phyloP scores from a whole-genome alignment of 1,140 invertebrate species.

The Lepidurus couesii region DNA sequence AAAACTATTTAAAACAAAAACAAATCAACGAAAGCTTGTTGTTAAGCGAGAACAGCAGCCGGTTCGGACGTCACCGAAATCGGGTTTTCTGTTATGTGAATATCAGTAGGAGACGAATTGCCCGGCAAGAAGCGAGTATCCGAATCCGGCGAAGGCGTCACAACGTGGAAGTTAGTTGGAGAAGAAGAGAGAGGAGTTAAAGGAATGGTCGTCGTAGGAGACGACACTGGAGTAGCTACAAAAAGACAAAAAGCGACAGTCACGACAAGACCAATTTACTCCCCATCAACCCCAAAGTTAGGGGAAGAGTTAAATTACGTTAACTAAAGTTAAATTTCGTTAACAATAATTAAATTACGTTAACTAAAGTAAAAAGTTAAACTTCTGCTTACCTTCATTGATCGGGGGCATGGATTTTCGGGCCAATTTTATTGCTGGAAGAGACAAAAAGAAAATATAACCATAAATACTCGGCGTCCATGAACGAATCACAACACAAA shows the following conservation, averaged over 20 bases:
- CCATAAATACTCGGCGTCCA: not conserved
- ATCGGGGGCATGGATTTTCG: not conserved
- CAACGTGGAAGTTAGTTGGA: constrained; percentile 24
- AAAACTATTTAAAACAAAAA: not conserved
- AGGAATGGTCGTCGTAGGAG: constrained; percentile 33
- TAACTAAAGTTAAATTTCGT: not conserved
- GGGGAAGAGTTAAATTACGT: not conserved
- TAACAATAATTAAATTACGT: not conserved
- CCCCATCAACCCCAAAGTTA: not conserved
- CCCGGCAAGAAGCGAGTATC: constrained; percentile 23
- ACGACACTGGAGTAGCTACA: constrained; percentile 21
- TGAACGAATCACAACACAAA: not conserved
- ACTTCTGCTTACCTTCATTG: constrained; percentile 21
- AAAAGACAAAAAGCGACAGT: constrained; percentile 21
- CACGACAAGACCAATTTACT: not conserved
- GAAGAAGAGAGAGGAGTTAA: constrained; percentile 30
- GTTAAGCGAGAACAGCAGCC: constrained; percentile 30
- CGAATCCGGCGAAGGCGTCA: constrained; percentile 11
- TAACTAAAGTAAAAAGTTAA: not conserved
- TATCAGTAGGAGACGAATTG: constrained; percentile 37
- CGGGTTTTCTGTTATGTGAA: constrained; percentile 43
- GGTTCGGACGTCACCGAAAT: constrained; percentile 38
- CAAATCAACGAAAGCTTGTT: not conserved
- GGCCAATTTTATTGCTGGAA: constrained; percentile 28
- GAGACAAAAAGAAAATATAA: not conserved